A percentile compares a stretch with the other conserved stretches of the same genome.
phyloP scores from a whole-genome alignment of 2,113 vertebrate genomes.

The Platysternon megacephalum region DNA sequence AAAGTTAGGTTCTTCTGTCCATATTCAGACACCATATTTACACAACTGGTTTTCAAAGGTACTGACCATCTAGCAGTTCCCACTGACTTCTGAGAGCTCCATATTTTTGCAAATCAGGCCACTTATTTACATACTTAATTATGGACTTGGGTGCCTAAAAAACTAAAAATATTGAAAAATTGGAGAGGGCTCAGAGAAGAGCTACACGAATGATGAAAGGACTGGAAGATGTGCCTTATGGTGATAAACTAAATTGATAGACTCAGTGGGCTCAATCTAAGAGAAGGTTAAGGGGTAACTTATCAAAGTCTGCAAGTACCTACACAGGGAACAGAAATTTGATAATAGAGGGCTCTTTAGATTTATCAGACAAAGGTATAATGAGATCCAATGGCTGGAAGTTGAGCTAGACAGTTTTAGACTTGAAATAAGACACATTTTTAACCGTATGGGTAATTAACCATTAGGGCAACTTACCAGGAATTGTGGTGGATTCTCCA shows the following conservation, averaged over 20 bases:
- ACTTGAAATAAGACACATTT: neutral
- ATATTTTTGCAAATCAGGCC: neutral
- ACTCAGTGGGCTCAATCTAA: neutral
- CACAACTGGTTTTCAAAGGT: neutral
- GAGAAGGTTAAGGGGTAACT: neutral
- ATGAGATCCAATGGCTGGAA: neutral
- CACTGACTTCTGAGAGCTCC: neutral
- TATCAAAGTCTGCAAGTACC: neutral
- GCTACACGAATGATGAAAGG: neutral
- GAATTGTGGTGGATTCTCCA: neutral
- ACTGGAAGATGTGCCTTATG: neutral
- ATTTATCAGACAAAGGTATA: neutral
- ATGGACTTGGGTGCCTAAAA: neutral
- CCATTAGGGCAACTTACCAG: conserved; percentile 10
- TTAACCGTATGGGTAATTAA: conserved; percentile 19
- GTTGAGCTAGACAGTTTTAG: neutral
- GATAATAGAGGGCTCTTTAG: neutral
- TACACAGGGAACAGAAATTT: neutral
- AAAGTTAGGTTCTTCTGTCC: neutral
- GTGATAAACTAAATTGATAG: neutral
- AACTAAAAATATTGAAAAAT: neutral
- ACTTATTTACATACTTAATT: neutral
- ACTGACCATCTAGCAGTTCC: neutral
- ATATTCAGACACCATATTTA: neutral
- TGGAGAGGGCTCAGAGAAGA: neutral